Evolutionary conservation across 2,113 vertebrate species (phyloP).

Genomic region (Boleophthalmus pectinirostris): DNA sequence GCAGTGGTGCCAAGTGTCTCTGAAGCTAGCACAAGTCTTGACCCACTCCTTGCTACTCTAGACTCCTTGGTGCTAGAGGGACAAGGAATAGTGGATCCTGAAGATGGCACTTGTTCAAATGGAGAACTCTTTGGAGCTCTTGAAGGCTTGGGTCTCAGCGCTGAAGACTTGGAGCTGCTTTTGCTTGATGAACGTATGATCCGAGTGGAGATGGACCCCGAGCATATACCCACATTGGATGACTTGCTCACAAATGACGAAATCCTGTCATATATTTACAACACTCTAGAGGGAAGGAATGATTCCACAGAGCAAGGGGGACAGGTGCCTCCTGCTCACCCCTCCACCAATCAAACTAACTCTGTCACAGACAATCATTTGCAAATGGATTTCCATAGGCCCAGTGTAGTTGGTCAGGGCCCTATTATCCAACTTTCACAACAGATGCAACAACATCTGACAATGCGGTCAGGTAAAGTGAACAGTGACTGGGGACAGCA

Average conservation of each 20-base stretch:
- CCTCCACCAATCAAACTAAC: slow-evolving; percentile 22
- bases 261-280: slow-evolving; percentile 75
- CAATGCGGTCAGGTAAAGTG: slow-evolving; percentile 32
- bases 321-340: slow-evolving; percentile 19
- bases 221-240: slow-evolving; percentile 57
- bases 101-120: slow-evolving; percentile 72
- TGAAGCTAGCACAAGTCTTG: slow-evolving; percentile 54
- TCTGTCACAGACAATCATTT: slow-evolving; percentile 25
- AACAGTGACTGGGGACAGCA: slow-evolving; percentile 42
- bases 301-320: slow-evolving; percentile 19
- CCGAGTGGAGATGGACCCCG: slow-evolving; percentile 72
- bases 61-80: slow-evolving; percentile 75
- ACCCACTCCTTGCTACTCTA: slow-evolving; percentile 76
- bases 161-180: slow-evolving; percentile 81
- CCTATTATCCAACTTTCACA: slow-evolving; percentile 72
- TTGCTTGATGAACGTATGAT: slow-evolving; percentile 82
- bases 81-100: slow-evolving; percentile 40
- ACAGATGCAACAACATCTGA: slow-evolving; percentile 74
- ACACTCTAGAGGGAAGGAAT: slow-evolving; percentile 57
- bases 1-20: neutral
- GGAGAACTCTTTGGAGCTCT: slow-evolving; percentile 75
- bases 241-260: slow-evolving; percentile 72
- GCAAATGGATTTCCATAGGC: slow-evolving; percentile 57
- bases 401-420: slow-evolving; percentile 34
- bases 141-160: slow-evolving; percentile 77